These are phyloP conservation scores for Odontomyia ornata DNA, from an alignment of 2,888 invertebrate species.

Conservation along the genomic window DNA sequence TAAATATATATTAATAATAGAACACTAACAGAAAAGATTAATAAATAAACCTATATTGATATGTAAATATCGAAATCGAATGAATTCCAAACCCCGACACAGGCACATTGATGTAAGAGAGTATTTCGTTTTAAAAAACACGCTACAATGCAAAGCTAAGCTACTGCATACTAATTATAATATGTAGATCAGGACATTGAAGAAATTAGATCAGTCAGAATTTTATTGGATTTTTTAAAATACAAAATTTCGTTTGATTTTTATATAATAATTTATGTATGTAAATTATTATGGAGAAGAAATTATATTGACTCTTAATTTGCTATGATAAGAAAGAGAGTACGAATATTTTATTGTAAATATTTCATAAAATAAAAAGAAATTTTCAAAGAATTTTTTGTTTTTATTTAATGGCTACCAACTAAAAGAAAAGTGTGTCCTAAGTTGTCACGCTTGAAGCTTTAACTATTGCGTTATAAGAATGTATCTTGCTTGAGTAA, in stretches of 20 bases:
- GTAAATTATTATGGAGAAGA: conserved; percentile 5
- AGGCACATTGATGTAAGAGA: not conserved
- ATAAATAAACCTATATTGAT: not conserved
- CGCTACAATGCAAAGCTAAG: not conserved
- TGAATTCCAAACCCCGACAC: no score
- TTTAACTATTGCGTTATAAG: no score
- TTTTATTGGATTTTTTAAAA: not conserved
- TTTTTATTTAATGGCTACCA: not conserved
- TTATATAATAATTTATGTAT: not conserved
- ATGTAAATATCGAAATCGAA: conserved; percentile 9
- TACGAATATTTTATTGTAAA: conserved; percentile 47
- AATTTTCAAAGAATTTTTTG: conserved; percentile 1
- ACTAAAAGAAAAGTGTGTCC: no score
- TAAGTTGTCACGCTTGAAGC: no score
- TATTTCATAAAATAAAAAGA: conserved; percentile 44
- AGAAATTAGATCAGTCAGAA: not conserved
- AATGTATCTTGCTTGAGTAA: no score
- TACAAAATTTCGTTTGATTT: not conserved
- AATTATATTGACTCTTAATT: not conserved
- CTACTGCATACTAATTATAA: not conserved
- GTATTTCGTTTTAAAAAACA: conserved; percentile 3
- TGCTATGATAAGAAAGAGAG: not conserved
- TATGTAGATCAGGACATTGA: not conserved
- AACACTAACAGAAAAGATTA: not conserved
- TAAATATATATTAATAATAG: not conserved